Base-by-base conservation (phyloP, 2,113 vertebrate genomes). In the Tachuris rubrigastra region DNA sequence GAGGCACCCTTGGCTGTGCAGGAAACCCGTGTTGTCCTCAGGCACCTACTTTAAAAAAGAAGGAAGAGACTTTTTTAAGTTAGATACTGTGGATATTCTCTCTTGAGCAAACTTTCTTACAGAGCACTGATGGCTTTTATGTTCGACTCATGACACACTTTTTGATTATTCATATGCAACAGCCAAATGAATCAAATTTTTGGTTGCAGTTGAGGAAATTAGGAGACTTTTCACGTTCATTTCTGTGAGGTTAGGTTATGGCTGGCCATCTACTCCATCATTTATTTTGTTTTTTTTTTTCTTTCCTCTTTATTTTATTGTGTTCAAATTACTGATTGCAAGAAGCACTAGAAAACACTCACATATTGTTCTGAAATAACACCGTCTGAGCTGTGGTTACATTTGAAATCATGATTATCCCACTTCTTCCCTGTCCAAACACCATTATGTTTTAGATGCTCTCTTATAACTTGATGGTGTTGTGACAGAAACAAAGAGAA, bases 361-460 rank as follows among this genome's bases (percentile, higher is more conserved):
- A 25, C 44, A 49, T 10, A 23, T 81, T 94, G 69, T 93, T 92
- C 85, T 85, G 74, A 91, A 90, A 79, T 69, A 92, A 50, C 67
- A 67, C 87, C 90, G 56, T 90, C 82, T 93, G 79, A 94, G 68
- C 78, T 91, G 65, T 84, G 73, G 75, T 90, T 96, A 80, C 72
- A 52, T 94, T 90, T 80, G 65, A 93, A 95, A 87, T 93, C 73
- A 65, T 87, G 31, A 90, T 96, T 95, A 92, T 89, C 41, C 76
- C 39, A 65, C 66, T 95, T 92, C 76, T 84, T 90, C 58, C 46
- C 69, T 93, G 88, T 92, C 93, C 93, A 90, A 94, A 96, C 73
- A 81, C 41, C 58, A 96, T 89, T 96, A 86, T 78, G 55, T 68
- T 93, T 78, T 87, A 95, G 53, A 87, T 87, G 62, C 14, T 73